Percentiles rank a stretch among this genome's conserved stretches.
Conservation (phyloP, 2,888 invertebrate genomes). For the Caenorhabditis plicata region DNA sequence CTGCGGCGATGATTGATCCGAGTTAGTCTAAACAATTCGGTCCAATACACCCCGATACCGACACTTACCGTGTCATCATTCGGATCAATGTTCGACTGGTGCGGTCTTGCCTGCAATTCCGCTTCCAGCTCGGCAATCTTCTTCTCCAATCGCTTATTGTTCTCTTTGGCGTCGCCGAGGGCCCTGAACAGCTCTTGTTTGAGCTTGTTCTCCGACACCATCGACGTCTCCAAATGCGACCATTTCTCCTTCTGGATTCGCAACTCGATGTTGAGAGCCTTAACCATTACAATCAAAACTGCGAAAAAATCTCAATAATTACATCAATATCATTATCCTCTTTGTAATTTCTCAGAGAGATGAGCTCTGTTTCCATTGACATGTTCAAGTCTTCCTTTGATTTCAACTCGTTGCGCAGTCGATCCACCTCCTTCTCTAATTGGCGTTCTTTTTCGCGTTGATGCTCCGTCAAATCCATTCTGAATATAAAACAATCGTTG, state of each 20-base stretch:
- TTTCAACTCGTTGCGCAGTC: slow-evolving; percentile 35
- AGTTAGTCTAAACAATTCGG: slow-evolving; percentile 13
- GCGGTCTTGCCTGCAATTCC: slow-evolving; percentile 2
- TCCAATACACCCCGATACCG: background rate
- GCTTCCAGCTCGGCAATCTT: slow-evolving; percentile 12
- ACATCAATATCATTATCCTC: slow-evolving; percentile 40
- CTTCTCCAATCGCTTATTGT: slow-evolving; percentile 27
- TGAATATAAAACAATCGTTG: slow-evolving; percentile 2
- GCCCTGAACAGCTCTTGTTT: slow-evolving; percentile 91
- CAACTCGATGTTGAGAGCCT: slow-evolving; percentile 43
- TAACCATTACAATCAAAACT: slow-evolving; percentile 1
- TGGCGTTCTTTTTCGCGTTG: slow-evolving; percentile 43
- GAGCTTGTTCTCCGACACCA: slow-evolving; percentile 93
- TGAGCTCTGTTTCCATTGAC: slow-evolving; percentile 72
- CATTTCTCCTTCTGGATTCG: slow-evolving; percentile 81
- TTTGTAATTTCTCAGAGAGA: slow-evolving; percentile 72
- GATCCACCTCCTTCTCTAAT: slow-evolving; percentile 42
- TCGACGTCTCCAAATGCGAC: slow-evolving; percentile 84
- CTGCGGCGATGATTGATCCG: slow-evolving; percentile 40
- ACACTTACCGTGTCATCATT: slow-evolving; percentile 18
- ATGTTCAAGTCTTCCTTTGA: slow-evolving; percentile 72
- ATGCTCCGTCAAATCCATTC: slow-evolving; percentile 38
- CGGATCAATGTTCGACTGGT: background rate
- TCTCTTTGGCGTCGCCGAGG: slow-evolving; percentile 38
- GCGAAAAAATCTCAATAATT: background rate